phyloP scores from a whole-genome alignment of 2,113 vertebrate genomes.

The Gallinago media region DNA sequence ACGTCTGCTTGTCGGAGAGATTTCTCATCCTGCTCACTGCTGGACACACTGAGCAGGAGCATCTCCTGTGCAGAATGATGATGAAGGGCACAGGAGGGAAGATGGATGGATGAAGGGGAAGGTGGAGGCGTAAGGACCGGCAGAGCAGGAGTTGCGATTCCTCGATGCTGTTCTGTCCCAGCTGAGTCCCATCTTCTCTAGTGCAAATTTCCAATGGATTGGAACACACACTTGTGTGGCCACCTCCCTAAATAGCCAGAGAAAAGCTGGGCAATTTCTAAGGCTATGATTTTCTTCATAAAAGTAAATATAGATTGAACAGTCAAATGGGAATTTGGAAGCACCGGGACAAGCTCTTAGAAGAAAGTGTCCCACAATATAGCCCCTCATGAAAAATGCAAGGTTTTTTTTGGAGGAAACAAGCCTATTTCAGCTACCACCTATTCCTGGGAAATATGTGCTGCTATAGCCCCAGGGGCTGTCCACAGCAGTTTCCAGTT shows the following conservation, averaged over 20 bases:
- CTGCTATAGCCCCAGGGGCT: not conserved
- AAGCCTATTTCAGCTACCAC: not conserved
- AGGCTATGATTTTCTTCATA: not conserved
- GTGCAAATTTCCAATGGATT: not conserved
- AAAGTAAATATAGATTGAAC: not conserved
- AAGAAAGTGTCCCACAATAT: not conserved
- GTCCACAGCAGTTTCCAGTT: not conserved
- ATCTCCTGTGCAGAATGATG: not conserved
- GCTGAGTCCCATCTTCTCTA: not conserved
- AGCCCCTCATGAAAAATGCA: not conserved
- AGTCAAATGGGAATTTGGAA: not conserved
- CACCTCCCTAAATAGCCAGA: not conserved
- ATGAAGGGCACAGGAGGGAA: not conserved
- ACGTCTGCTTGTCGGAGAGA: accelerated
- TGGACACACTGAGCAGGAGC: not conserved
- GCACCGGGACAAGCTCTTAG: not conserved
- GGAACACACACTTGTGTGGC: not conserved
- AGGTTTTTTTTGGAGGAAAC: not conserved
- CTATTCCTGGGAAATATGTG: not conserved
- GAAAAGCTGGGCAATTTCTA: not conserved
- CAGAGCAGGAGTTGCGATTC: not conserved
- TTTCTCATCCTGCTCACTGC: accelerated
- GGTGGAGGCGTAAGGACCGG: not conserved
- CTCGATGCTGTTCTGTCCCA: not conserved
- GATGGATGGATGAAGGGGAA: not conserved